These are phyloP conservation scores for Danaus chrysippus DNA, from an alignment of 2,888 invertebrate genomes.

Conservation along the genomic window DNA sequence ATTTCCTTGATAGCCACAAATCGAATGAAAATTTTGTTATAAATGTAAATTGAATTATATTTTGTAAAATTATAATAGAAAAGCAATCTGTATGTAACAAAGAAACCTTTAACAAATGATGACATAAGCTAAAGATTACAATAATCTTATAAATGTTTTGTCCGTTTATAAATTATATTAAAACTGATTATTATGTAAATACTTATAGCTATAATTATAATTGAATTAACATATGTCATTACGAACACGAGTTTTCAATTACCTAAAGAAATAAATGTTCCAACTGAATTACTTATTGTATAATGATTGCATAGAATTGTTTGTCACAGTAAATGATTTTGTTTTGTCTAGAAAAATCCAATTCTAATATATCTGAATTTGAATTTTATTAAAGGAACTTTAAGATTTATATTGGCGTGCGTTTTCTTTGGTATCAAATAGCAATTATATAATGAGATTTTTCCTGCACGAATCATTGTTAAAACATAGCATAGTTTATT, in stretches of 20 bases:
- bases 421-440: too few relatives aligned
- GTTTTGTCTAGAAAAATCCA: too few relatives aligned
- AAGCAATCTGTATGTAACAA: not conserved
- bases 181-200: not conserved
- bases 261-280: not conserved
- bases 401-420: too few relatives aligned
- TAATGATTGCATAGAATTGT: not conserved
- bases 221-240: constrained; percentile 2
- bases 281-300: not conserved
- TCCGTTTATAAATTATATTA: not conserved
- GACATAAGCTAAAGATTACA: not conserved
- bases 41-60: not conserved
- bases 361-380: constrained; percentile 18
- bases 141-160: not conserved
- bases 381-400: constrained; percentile 16
- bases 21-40: too few relatives aligned
- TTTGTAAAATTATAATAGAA: not conserved
- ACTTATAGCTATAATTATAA: not conserved
- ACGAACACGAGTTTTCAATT: not conserved
- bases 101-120: not conserved
- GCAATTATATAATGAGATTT: too few relatives aligned
- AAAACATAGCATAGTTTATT: too few relatives aligned
- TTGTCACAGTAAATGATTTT: too few relatives aligned
- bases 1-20: too few relatives aligned
- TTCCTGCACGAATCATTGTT: too few relatives aligned